Base-by-base conservation (phyloP, 2,113 vertebrate species). In the Telmatochromis sp. region DNA sequence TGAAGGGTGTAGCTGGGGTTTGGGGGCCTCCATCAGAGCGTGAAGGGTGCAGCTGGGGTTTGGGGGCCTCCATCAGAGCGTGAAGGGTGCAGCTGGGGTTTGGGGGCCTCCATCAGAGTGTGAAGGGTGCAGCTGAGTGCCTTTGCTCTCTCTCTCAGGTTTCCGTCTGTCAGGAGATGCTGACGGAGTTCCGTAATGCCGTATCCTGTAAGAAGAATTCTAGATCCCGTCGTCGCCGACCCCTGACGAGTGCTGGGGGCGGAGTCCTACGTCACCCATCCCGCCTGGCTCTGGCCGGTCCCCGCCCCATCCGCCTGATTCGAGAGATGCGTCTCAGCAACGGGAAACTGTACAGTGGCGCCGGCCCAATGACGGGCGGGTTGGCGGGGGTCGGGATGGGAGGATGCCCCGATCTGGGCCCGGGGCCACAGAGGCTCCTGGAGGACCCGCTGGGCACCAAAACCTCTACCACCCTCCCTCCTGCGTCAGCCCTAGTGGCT, bases 141-240 rank as follows among this genome's bases (percentile, higher is more conserved):
- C 7, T 35, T 19, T 82, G 7, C 42, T 47, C 31, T 40, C 19
- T 60, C 87, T 84, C 83, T 21, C 93, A 98, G 97, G 97, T 97
- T 23, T 98, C 97, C 0, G 97, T 98, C 26, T 98, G 98, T 93
- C 97, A 98, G 94, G 97, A 98, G 96, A 98, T 98, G 98, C 85
- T 98, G 86, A 97, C 97, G 1, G 98, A 98, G 92, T 97, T 98
- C 51, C 95, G 97, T 12, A 97, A 97, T 26, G 98, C 97, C 2
- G 97, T 98, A 51, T 98, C 97, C 11, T 98, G 97, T 88, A 97
- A 97, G 95, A 98, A 98, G 95, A 97, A 96, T 14, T 97, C 97
- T 4, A 97, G 97, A 9, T 96, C 97, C 6, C 97, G 97, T 5
- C 96, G 97, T 1, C 97, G 97, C 1, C 96, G 97, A 1, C 96